Base-by-base conservation (phyloP, 1,140 invertebrate genomes). In the Caenorhabditis tropicalis region DNA sequence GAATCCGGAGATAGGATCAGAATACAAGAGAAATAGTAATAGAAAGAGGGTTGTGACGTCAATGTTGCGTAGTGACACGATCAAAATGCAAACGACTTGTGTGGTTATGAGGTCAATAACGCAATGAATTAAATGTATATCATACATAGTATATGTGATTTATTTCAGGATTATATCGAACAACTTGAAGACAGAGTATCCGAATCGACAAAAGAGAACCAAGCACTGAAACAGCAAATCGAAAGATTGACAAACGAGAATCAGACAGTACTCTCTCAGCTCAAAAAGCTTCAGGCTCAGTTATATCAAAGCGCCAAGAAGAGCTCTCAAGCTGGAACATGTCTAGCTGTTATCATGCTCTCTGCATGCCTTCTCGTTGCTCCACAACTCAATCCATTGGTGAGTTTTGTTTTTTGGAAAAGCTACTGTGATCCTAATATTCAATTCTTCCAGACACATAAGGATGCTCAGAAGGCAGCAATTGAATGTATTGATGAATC, bases 161-260 rank as follows among this genome's bases (percentile, higher is more conserved):
- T 21, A 21, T 91, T 91, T 65, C 79, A 90, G 90, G 90, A 91
- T 81, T 90, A 90, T 80, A 90, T 90, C 79, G 89, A 90, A 56
- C 89, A 90, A 19, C 74, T 90, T 21, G 90, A 90, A 84, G 86
- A 90, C 81, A 74, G 89, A n/a, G 89, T 90, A 19, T 82, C 88
- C 21, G 84, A 87, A 46, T 90, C 88, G 48, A 91, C 84, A 10
- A 31, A 87, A 51, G 89, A 90, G 60, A 90, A 91, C 81, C 53
- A 82, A 43, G 89, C 91, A 33, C 81, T 90, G 39, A 91, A 89
- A 82, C 58, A 84, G 15, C 89, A 90, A 80, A 85, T 90, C 39
- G 90, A 90, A 58, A 33, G 86, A 21, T 49, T 90, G 39, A 83
- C 83, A 1, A 60, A 74, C 0, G 86, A 90, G 70, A 90, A 90